Percentiles rank a stretch among this genome's conserved stretches.
These are phyloP conservation scores for Globodera rostochiensis DNA, from an alignment of 1,140 invertebrate genomes.

Conservation along the genomic window DNA sequence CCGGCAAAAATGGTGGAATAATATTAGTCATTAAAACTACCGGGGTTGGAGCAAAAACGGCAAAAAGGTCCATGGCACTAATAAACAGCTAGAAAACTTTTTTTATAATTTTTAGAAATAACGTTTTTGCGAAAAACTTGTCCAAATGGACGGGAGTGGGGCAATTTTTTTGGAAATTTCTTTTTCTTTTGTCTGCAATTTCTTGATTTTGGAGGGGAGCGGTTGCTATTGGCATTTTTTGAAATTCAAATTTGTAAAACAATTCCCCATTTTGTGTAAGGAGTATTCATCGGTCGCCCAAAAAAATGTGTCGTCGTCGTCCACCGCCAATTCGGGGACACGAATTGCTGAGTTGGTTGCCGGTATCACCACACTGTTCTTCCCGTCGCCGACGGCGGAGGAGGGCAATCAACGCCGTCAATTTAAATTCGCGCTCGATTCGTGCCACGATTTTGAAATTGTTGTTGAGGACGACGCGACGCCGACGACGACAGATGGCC, in stretches of 20 bases:
- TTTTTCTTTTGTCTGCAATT: no score
- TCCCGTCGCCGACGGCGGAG: slow-evolving; percentile 2
- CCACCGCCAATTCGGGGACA: not conserved
- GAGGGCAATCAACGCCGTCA: not conserved
- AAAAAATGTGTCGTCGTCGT: not conserved
- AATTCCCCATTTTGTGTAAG: not conserved
- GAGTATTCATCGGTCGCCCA: not conserved
- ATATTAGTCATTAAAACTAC: no score
- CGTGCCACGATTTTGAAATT: slow-evolving; percentile 35
- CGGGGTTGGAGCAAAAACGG: no score
- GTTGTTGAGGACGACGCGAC: not conserved
- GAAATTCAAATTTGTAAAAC: no score
- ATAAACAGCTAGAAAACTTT: no score
- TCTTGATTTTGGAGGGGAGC: no score
- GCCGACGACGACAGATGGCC: not conserved
- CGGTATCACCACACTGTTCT: slow-evolving; percentile 19
- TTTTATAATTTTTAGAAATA: no score
- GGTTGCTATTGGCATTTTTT: no score
- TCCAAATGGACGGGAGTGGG: no score
- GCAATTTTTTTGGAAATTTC: no score
- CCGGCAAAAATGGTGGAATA: slow-evolving; percentile 13
- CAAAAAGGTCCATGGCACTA: no score
- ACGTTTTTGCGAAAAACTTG: no score
- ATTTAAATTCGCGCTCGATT: slow-evolving; percentile 15
- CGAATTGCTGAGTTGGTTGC: slow-evolving; percentile 4